Conservation (phyloP, 2,888 invertebrate species). For the Argyresthia albistria region DNA sequence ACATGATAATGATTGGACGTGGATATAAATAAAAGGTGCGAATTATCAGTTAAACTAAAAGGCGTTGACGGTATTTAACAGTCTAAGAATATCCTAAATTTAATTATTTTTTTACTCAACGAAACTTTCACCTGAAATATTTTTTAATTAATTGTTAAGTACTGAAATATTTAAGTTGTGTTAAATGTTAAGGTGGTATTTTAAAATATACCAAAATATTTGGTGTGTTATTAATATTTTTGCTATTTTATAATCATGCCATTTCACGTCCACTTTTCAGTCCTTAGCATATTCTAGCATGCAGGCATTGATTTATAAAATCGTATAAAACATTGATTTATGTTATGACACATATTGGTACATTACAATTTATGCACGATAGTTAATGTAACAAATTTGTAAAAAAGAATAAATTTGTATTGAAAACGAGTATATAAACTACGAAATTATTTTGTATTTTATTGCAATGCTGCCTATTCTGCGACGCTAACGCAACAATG, state of each 20-base stretch:
- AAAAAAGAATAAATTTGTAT: slow-evolving; percentile 49
- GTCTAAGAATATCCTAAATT: too few species aligned
- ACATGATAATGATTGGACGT: too few species aligned
- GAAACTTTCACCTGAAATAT: background rate
- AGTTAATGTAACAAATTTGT: slow-evolving; percentile 52
- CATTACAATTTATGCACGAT: slow-evolving; percentile 32
- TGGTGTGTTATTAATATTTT: background rate
- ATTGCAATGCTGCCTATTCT: background rate
- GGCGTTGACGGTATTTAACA: too few species aligned
- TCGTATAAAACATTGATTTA: too few species aligned
- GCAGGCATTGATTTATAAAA: background rate
- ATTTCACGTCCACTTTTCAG: too few species aligned
- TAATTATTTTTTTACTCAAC: background rate
- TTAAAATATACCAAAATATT: background rate
- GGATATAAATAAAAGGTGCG: too few species aligned
- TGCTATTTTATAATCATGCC: background rate
- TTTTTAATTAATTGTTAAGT: slow-evolving; percentile 9
- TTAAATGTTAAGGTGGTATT: slow-evolving; percentile 6
- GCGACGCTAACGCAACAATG: too few species aligned
- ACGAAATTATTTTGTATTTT: background rate
- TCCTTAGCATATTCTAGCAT: background rate
- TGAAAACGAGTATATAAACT: background rate
- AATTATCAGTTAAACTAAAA: too few species aligned
- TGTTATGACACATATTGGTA: slow-evolving; percentile 2
- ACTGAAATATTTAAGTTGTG: slow-evolving; percentile 10